Evolutionary conservation across 2,113 vertebrate species (phyloP), one percentile per base, ranked within the genome.

Genomic region (Poicephalus gulielmi): DNA sequence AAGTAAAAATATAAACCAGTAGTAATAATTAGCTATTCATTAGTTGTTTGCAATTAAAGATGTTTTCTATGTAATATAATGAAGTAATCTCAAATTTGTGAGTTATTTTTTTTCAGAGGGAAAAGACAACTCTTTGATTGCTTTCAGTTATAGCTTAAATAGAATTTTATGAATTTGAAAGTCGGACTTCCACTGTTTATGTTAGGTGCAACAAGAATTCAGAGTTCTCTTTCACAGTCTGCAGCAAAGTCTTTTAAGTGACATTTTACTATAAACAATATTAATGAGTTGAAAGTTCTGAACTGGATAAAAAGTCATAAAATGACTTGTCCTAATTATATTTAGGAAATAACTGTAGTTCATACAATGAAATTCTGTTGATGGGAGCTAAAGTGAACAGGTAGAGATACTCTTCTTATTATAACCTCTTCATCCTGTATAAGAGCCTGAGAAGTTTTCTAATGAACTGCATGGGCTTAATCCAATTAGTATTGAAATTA

Each of bases 71-170:
- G 14, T 47, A 52, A 43, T 10, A 41, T 37, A 59, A 50, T 9
- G 0, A 85, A 85, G 30, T 9, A 64, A 46, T 37, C 8, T 74
- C 19, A 62, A 16, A 77, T 68, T 49, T 41, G 3, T 62, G 47
- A 9, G 11, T 3, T 4, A 7, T 52, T 77, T 63, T 69, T 57
- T 17, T 57, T 84, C 2, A 43, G 55, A 71, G 11, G 43, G 35
- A 71, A 76, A 49, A 9, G 0, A 6, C 4, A 6, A 0, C 0
- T 6, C 25, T 74, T 47, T 43, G 2, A 13, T 74, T 74, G 4
- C 2, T 59, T 92, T 85, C 24, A 31, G 9, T 60, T 77, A 30
- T 6, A 35, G 20, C 6, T 83, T 46, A 30, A 46, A 83, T 50
- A 64, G 8, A 41, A 46, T 67, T 53, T 31, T 59, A 30, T 71